phyloP scores from a whole-genome alignment of 2,888 invertebrate genomes.

The Xanthorhoe spadicearia region DNA sequence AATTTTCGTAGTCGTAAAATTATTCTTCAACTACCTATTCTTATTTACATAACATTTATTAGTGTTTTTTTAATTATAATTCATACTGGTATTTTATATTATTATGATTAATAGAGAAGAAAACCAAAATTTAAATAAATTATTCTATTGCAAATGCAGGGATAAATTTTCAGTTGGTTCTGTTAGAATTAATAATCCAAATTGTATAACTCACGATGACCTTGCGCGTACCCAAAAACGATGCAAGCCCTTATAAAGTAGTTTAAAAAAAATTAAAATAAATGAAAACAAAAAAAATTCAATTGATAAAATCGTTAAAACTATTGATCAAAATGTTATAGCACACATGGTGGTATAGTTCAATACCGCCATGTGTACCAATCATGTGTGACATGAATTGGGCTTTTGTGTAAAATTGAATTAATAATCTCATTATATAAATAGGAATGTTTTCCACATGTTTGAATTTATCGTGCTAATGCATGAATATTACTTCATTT shows the following conservation, averaged over 20 bases:
- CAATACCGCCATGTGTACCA: slow-evolving; percentile 4
- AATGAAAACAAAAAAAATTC: too few relatives aligned
- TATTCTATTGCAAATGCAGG: too few relatives aligned
- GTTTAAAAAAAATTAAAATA: too few relatives aligned
- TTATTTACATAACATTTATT: slow-evolving; percentile 17
- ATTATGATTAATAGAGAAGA: not conserved
- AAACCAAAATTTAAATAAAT: too few relatives aligned
- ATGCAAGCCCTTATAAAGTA: too few relatives aligned
- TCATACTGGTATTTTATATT: not conserved
- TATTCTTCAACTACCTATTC: slow-evolving; percentile 2
- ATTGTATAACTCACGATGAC: too few relatives aligned
- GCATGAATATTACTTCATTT: slow-evolving; percentile 40
- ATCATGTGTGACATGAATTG: slow-evolving; percentile 45
- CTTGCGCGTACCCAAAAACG: too few relatives aligned
- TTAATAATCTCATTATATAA: slow-evolving; percentile 59
- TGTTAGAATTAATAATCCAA: too few relatives aligned
- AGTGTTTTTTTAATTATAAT: not conserved
- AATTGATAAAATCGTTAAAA: too few relatives aligned
- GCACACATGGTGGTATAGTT: too few relatives aligned
- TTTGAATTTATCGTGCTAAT: slow-evolving; percentile 47
- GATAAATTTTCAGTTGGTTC: too few relatives aligned
- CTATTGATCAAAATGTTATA: not conserved
- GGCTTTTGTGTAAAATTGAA: slow-evolving; percentile 45
- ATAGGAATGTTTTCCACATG: slow-evolving; percentile 56
- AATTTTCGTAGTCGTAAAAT: slow-evolving; percentile 16